Evolutionary conservation across 1,140 invertebrate species (phyloP).

Genomic region (Panulirus ornatus): DNA sequence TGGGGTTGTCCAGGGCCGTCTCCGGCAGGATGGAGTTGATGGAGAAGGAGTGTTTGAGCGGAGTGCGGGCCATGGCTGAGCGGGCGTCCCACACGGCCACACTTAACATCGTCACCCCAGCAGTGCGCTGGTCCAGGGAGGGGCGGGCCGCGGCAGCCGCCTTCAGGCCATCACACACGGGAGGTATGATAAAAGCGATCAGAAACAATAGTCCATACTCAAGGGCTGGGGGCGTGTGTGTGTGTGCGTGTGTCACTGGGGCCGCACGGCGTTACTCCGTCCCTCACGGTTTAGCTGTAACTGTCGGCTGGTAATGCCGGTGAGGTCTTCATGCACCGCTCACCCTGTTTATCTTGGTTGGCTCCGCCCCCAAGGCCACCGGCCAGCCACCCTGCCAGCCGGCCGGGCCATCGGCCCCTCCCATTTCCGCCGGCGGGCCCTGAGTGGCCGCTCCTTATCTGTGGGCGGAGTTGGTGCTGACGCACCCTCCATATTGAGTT

Average conservation of each 20-base stretch:
- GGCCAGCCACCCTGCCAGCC: background rate
- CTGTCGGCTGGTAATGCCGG: constrained; percentile 38
- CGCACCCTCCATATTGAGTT: constrained; percentile 57
- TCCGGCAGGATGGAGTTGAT: constrained; percentile 83
- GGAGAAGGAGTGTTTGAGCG: constrained; percentile 85
- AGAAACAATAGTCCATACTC: constrained; percentile 28
- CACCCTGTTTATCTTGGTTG: constrained; percentile 16
- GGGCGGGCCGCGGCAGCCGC: constrained; percentile 18
- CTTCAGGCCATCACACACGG: constrained; percentile 48
- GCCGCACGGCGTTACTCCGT: constrained; percentile 24
- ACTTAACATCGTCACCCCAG: constrained; percentile 33
- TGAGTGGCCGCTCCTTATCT: constrained; percentile 12
- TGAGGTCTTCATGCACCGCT: constrained; percentile 57
- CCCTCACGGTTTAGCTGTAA: constrained; percentile 64
- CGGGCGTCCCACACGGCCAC: constrained; percentile 55
- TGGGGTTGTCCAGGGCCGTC: constrained; percentile 76
- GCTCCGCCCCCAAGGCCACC: constrained; percentile 36
- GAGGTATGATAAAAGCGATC: background rate
- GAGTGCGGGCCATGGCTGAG: constrained; percentile 79
- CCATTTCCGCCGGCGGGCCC: background rate
- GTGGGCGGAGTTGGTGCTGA: constrained; percentile 4
- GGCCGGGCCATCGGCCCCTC: background rate
- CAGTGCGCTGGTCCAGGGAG: background rate
- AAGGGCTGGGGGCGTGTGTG: background rate
- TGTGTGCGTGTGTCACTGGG: constrained; percentile 8